Evolutionary conservation across 2,797 vertebrate species (phyloP), one percentile per base, ranked within the genome.

Genomic region (Antennarius maculatus): DNA sequence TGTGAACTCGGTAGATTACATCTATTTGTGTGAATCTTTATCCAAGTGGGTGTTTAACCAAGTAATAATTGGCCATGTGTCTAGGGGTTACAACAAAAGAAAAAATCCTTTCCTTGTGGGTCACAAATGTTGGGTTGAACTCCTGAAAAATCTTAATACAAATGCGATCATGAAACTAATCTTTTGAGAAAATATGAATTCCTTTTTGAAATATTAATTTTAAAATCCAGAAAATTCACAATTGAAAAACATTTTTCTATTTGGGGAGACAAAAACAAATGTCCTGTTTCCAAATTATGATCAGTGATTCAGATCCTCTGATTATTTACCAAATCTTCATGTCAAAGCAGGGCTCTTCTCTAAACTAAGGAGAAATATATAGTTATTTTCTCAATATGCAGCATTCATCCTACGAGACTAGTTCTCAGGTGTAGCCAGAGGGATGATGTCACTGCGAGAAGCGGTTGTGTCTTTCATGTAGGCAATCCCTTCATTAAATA

Each of bases 401-500:
- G 14, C 41, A 56, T 65, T 73, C 52, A 47, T 80, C 80, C 72
- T 82, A 76, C 62, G 29, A 82, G 69, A 61, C 58, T 28, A 46
- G 58, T 78, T 77, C 51, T 77, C 84, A 89, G 84, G 85, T 87
- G 60, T 65, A 83, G 58, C 68, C 70, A 76, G 64, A 58, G 59
- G 72, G 77, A 83, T 88, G 85, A 88, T 88, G 80, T 85, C 82
- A 86, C 66, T 66, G 71, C 68, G 77, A 67, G 79, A 80, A 80
- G 69, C 74, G 80, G 81, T 83, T 81, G 41, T 76, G 75, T 74
- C 84, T 91, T 93, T 91, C 80, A 92, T 90, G 85, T 90, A 50
- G 61, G 68, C 76, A 80, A 86, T 87, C 84, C 86, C 42, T 78
- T 61, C 62, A 80, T 84, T 87, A 83, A 87, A 85, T 74, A 81